A percentile compares a stretch with the other conserved stretches of the same genome.
Evolutionary conservation across 2,113 vertebrate species (phyloP).

Genomic region (Trichechus manatus): DNA sequence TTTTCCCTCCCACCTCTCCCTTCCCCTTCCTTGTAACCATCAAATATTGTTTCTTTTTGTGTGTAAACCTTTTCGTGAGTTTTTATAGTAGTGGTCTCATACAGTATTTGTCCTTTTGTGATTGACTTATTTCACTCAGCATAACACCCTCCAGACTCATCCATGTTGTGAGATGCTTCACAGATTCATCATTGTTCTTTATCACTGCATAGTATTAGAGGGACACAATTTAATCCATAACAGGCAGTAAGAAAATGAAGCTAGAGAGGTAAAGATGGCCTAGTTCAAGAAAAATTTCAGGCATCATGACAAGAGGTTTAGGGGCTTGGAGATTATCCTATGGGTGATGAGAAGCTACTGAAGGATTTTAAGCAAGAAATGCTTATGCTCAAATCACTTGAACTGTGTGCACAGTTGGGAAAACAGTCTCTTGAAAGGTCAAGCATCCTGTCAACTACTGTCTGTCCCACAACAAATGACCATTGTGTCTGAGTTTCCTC

Average conservation of each 20-base stretch:
- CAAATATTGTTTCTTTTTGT: too few relatives aligned
- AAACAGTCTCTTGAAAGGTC: slow-evolving; percentile 65
- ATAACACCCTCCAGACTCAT: too few relatives aligned
- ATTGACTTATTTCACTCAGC: too few relatives aligned
- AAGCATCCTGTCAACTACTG: slow-evolving; percentile 69
- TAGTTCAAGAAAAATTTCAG: not conserved
- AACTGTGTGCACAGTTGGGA: slow-evolving; percentile 51
- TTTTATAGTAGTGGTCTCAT: too few relatives aligned
- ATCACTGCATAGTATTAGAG: too few relatives aligned
- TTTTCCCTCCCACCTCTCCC: too few relatives aligned
- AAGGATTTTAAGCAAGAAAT: slow-evolving; percentile 62
- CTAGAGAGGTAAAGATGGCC: not conserved
- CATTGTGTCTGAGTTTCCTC: slow-evolving; percentile 48
- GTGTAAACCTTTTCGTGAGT: too few relatives aligned
- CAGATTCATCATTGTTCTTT: too few relatives aligned
- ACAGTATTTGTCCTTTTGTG: too few relatives aligned
- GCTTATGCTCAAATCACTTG: slow-evolving; percentile 40
- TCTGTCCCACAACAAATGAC: slow-evolving; percentile 48
- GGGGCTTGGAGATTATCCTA: not conserved
- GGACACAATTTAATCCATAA: not conserved
- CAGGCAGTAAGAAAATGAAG: slow-evolving; percentile 22
- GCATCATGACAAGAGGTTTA: not conserved
- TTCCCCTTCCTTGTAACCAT: too few relatives aligned
- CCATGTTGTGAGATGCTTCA: too few relatives aligned
- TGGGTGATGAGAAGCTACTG: slow-evolving; percentile 39